These are phyloP conservation scores for Physella acuta DNA, from an alignment of 1,140 invertebrate genomes.

Conservation along the genomic window DNA sequence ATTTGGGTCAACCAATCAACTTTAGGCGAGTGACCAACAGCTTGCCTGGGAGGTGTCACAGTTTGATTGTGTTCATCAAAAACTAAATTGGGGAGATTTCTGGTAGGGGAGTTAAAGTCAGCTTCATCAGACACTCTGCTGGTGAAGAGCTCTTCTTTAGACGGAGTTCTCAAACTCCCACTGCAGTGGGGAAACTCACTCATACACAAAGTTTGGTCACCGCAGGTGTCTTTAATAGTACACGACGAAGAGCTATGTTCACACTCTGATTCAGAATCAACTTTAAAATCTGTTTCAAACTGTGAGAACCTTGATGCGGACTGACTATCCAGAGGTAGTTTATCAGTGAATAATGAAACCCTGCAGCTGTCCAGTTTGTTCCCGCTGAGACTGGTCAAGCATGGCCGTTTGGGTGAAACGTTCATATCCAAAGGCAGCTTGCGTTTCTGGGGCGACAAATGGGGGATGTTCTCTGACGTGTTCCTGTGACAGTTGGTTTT, in stretches of 20 bases:
- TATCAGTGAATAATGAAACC: conserved; percentile 1
- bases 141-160: too few species aligned
- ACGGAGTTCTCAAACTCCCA: conserved; percentile 3
- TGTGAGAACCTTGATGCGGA: too few species aligned
- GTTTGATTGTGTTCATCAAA: conserved; percentile 27
- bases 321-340: background rate
- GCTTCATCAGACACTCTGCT: background rate
- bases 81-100: conserved; percentile 68
- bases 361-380: too few species aligned
- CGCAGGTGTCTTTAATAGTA: background rate
- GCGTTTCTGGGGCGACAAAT: conserved; percentile 7
- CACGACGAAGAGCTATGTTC: too few species aligned
- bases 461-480: background rate
- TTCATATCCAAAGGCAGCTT: background rate
- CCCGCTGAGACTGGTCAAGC: conserved; percentile 2
- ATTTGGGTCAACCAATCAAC: conserved; percentile 30
- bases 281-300: too few species aligned
- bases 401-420: conserved; percentile 21
- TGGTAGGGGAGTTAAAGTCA: conserved; percentile 66
- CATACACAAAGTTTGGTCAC: conserved; percentile 13
- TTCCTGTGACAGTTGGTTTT: background rate
- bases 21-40: conserved; percentile 14
- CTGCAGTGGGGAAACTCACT: background rate
- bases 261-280: too few species aligned
- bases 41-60: conserved; percentile 19